Base-by-base conservation (phyloP, 2,797 vertebrate species). In the Myotis myotis region DNA sequence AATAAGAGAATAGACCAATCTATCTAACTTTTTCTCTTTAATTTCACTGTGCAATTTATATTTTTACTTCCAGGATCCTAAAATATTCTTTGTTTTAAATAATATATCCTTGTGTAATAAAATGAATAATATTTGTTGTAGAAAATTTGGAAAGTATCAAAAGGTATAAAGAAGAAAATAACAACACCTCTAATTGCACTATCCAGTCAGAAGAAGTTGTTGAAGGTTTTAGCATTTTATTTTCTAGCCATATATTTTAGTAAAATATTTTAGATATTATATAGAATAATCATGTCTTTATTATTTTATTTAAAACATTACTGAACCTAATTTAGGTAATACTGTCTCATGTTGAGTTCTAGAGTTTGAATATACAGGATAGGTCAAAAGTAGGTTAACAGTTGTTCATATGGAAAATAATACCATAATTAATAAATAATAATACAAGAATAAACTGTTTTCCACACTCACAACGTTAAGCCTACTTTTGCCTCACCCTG, bases 1-100 rank as follows among this genome's bases (percentile, higher is more conserved):
- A 74, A 23, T 8, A 12, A 89, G 91, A 86, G 19, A 89, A 22
- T 12, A 93, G 80, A 97, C 49, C 2, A 79, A 71, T 30, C 33
- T 47, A 47, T 9, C 44, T 89, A 81, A 5, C 11, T 81, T 38
- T 72, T 41, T 44, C 41, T 44, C 49, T n/a, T 89, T 74, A 79
- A 15, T 71, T 95, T 93, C 91, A 93, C 60, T 91, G 12, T 57
- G 8, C 19, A 28, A 53, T 87, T 90, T 68, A 83, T 20, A 82
- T 72, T 90, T 96, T 94, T 60, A 44, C 8, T 8, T 68, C 51
- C 5, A 89, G 38, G 2, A 60, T 47, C 16, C 23, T 80, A 89
- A 92, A 80, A n/a, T 51, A 53, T n/a, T 71, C 20, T 91, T 60
- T 82, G 38, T 71, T 41, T 71, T 38, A 81, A 85, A 38, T 44